Evolutionary conservation across 1,140 invertebrate genomes (phyloP).

Genomic region (Adoxophyes honmai): DNA sequence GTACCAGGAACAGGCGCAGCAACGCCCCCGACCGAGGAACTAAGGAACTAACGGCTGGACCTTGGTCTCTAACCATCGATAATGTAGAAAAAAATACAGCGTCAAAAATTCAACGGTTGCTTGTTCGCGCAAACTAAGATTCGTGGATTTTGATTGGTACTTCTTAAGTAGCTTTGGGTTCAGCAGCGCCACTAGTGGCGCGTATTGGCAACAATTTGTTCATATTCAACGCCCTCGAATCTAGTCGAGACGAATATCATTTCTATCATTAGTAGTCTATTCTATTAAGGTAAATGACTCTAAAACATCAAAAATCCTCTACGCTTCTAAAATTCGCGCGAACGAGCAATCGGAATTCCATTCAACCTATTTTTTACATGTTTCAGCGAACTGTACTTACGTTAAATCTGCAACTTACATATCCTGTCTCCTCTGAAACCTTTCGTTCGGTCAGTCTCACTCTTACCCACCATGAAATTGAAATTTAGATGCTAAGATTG

Average conservation of each 20-base stretch:
- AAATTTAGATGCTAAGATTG: conserved; percentile 4
- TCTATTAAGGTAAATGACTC: neutral
- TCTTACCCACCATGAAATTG: conserved; percentile 9
- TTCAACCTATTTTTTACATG: neutral
- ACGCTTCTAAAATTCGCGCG: neutral
- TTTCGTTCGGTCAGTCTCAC: conserved; percentile 6
- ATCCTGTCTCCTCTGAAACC: neutral
- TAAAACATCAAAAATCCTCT: too few relatives aligned
- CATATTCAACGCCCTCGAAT: too few relatives aligned
- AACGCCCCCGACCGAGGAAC: conserved; percentile 5
- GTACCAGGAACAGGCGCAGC: conserved; percentile 4
- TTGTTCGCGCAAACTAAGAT: too few relatives aligned
- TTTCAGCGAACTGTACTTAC: too few relatives aligned
- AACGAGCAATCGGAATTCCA: too few relatives aligned
- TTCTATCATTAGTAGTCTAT: too few relatives aligned
- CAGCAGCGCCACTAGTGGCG: too few relatives aligned
- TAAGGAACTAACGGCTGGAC: neutral
- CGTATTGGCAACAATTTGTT: too few relatives aligned
- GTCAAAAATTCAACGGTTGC: too few relatives aligned
- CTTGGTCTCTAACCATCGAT: neutral
- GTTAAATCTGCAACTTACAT: neutral
- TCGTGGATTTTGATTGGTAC: too few relatives aligned
- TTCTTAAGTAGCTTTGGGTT: too few relatives aligned
- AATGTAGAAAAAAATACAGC: neutral
- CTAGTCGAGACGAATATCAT: too few relatives aligned